Conservation (phyloP, 2,797 vertebrate genomes). For the Cossypha heuglini region DNA sequence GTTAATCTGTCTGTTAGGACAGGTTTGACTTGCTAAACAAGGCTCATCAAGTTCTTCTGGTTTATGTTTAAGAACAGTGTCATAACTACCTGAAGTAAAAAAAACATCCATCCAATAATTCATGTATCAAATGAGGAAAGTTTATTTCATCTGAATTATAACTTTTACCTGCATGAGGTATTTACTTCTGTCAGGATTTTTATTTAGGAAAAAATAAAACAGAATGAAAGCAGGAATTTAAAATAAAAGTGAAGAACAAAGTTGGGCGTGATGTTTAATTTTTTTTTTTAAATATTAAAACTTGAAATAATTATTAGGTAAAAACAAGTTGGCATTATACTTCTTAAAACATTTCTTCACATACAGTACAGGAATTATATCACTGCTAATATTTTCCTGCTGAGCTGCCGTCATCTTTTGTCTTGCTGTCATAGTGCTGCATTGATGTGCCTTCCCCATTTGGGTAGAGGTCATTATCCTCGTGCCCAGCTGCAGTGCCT, state of each 20-base stretch:
- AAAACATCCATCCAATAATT: not conserved
- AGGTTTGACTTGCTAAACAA: constrained; percentile 26
- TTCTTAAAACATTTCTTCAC: constrained; percentile 67
- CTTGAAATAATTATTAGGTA: constrained; percentile 37
- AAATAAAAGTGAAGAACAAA: not conserved
- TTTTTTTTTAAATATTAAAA: not conserved
- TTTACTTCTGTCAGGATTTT: constrained; percentile 36
- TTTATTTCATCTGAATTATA: constrained; percentile 1
- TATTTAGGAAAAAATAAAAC: not conserved
- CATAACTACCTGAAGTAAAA: not conserved
- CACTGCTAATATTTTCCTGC: constrained; percentile 76
- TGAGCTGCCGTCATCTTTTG: constrained; percentile 70
- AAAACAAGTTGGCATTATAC: constrained; percentile 49
- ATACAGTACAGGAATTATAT: constrained; percentile 64
- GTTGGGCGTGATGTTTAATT: not conserved
- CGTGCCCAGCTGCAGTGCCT: constrained; percentile 67
- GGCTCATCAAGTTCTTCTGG: constrained; percentile 27
- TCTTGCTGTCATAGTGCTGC: constrained; percentile 70
- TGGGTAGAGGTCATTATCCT: constrained; percentile 78
- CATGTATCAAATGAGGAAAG: not conserved
- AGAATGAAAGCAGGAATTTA: constrained; percentile 36
- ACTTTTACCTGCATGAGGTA: not conserved
- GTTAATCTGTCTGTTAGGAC: constrained; percentile 26
- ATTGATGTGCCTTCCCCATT: constrained; percentile 77
- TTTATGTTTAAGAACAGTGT: not conserved